Evolutionary conservation across 2,113 vertebrate genomes (phyloP).

Genomic region (Pteruthius melanotis): DNA sequence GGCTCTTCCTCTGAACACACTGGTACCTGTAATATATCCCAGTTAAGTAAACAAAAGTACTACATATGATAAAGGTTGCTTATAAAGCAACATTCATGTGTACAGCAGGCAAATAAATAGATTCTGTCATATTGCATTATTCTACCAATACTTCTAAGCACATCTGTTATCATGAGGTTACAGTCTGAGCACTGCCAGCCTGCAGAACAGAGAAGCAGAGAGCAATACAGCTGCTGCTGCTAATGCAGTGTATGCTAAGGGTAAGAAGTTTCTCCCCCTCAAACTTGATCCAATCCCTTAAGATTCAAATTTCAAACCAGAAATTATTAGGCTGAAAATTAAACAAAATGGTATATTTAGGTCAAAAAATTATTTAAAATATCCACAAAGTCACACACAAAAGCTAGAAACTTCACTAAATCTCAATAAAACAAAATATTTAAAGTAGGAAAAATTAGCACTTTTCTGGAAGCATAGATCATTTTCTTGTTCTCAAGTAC

Average conservation of each 20-base stretch:
- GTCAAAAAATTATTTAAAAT: neutral
- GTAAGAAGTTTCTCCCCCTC: neutral
- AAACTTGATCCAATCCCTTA: neutral
- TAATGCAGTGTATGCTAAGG: rapidly evolving
- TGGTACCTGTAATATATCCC: neutral
- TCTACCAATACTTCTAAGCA: neutral
- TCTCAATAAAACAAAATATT: neutral
- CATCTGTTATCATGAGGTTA: neutral
- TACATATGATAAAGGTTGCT: neutral
- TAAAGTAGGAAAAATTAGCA: neutral
- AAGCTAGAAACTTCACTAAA: neutral
- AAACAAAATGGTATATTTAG: neutral
- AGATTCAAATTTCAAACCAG: neutral
- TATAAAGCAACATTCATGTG: neutral
- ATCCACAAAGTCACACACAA: neutral
- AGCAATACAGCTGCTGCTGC: neutral
- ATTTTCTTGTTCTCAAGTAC: neutral
- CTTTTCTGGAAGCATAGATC: neutral
- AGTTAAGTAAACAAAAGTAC: neutral
- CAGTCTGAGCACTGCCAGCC: neutral
- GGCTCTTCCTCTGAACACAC: neutral
- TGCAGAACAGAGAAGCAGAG: neutral
- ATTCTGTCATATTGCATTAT: neutral
- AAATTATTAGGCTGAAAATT: neutral
- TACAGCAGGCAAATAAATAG: neutral